Conservation (phyloP, 2,888 invertebrate genomes). For the Coleophora deauratella region DNA sequence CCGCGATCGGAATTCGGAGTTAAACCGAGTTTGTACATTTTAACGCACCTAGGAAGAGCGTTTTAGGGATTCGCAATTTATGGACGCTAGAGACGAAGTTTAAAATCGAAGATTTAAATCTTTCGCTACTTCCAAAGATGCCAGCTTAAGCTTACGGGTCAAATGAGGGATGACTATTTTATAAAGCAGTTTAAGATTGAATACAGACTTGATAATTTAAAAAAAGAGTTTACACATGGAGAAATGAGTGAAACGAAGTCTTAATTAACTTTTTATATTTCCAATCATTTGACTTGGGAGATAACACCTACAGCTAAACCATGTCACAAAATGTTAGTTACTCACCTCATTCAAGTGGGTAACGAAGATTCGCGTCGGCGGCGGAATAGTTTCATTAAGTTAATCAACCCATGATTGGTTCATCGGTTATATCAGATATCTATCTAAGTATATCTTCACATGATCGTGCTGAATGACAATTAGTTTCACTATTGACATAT, state of each 20-base stretch:
- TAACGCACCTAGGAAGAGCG: slow-evolving; percentile 48
- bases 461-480: slow-evolving; percentile 28
- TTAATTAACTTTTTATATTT: slow-evolving; percentile 57
- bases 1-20: slow-evolving; percentile 29
- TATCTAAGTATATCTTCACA: not conserved
- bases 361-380: slow-evolving; percentile 46
- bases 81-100: slow-evolving; percentile 44
- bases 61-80: slow-evolving; percentile 52
- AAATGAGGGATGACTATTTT: slow-evolving; percentile 30
- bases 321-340: slow-evolving; percentile 22
- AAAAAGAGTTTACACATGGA: too few species aligned
- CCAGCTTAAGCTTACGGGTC: slow-evolving; percentile 41
- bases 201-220: slow-evolving; percentile 22
- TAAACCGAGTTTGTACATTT: slow-evolving; percentile 42
- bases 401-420: slow-evolving; percentile 46
- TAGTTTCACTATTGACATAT: slow-evolving; percentile 25
- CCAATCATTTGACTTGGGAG: slow-evolving; percentile 49
- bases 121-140: slow-evolving; percentile 38
- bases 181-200: slow-evolving; percentile 43
- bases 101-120: slow-evolving; percentile 59
- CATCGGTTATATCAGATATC: slow-evolving; percentile 19
- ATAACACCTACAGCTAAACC: slow-evolving; percentile 55
- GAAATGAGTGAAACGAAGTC: slow-evolving; percentile 10
- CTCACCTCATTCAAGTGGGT: slow-evolving; percentile 13
- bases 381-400: slow-evolving; percentile 51